Base-by-base conservation (phyloP, 2,113 vertebrate species). In the Centropus unirufus region DNA sequence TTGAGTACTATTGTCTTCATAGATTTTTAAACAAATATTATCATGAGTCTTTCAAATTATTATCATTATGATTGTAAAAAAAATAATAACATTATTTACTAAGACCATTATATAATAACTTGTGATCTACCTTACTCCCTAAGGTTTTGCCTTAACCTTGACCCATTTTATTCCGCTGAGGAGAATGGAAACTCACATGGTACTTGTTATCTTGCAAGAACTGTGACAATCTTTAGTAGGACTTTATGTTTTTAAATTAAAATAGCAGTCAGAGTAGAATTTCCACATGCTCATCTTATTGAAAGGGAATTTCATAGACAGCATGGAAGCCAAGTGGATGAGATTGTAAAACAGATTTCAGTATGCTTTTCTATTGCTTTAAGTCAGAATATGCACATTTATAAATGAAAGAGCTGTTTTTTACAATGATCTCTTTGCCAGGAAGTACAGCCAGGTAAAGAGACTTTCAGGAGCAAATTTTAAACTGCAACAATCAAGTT, bases 151-250 rank as follows among this genome's bases (percentile, higher is more conserved):
- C 62, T 87, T 86, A 80, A 91, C 67, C n/a, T 76, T 20, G 12
- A 85, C 54, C 14, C 18, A 44, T 74, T 91, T 95, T 55, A 76
- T 69, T 91, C 55, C 79, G 54, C 40, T 69, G 32, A 85, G 46
- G 29, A 95, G 59, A 83, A 94, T 83, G 55, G 75, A 95, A 95
- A 89, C 23, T 85, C 81, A 83, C 58, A 83, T 77, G 55, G 70
- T 70, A 73, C 63, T 76, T 89, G 46, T 93, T 91, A 95, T 63
- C 36, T 83, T 88, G 40, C 62, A 85, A 74, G 67, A 74, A 66
- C 32, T 85, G 32, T 51, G 67, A 83, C 39, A 82, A 74, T 77
- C 63, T 85, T 27, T 15, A 72, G 24, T 23, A 76, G 26, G 27
- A 39, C 13, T 66, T 34, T 17, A 16, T 34, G 10, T 36, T 83